Evolutionary conservation across 2,888 invertebrate genomes (phyloP), one percentile per base, ranked within the genome.

Genomic region (Branchellion lobata): DNA sequence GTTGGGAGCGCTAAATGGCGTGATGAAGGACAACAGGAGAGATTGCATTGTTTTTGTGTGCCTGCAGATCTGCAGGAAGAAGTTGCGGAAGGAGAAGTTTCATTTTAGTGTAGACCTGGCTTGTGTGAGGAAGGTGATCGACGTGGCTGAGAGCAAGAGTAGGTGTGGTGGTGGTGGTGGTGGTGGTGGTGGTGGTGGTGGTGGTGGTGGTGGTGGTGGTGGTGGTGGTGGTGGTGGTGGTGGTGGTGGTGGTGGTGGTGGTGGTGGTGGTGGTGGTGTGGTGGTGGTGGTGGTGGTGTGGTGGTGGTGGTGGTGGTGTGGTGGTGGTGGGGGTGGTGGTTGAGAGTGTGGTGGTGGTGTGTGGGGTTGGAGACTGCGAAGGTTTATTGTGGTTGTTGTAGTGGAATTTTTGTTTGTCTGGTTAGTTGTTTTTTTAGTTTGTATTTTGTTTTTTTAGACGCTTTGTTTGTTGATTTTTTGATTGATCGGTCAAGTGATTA

Each of bases 121-220:
- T 47, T 21, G 2, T 24, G 40, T 72, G 24, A 40, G 40, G 40
- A 72, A 72, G 27, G 36, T 72, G 5, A 36, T 72, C 72, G 36
- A 47, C 29, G 47, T 72, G 11, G 14, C 72, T 36, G 47, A 36
- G 47, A 34, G 18, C 24, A 47, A 40, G 29, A 11, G 72, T 72
- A 1, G 69, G 27, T 24, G 14, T 2, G 24, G 69, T 3, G 1
- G 68, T 11, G 5, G 27, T 69, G 69, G 21, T 24, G 69, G 34
- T 69, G 69, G 34, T 69, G 27, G 68, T 27, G 68, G 1, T n/a
- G 68, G n/a, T n/a, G n/a, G 27, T n/a, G 68, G n/a, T n/a, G 68
- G 1, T 1, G 68, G 11, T n/a, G n/a, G 27, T n/a, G n/a, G 27
- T 68, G 68, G 36, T 33, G 31, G 40, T 5, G 27, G 68, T 27